Percentiles rank a stretch among this genome's conserved stretches.
Conservation (phyloP, 2,113 vertebrate species). For the Alethe castanea region DNA sequence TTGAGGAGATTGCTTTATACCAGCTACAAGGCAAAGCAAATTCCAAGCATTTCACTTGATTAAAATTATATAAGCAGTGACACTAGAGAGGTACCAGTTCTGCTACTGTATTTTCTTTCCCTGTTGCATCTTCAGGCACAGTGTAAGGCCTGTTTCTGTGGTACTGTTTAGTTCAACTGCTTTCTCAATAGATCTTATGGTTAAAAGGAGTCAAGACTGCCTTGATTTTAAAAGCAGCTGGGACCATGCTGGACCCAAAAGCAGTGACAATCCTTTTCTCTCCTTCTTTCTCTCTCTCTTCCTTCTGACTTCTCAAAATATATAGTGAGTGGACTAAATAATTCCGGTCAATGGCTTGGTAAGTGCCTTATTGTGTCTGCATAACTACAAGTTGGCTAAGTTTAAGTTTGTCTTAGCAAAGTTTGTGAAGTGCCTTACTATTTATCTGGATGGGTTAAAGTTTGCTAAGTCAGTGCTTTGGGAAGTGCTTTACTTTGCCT, state of each 20-base stretch:
- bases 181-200: not conserved
- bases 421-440: not conserved
- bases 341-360: not conserved
- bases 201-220: not conserved
- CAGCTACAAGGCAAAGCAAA: not conserved
- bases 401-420: not conserved
- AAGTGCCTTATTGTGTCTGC: not conserved
- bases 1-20: not conserved
- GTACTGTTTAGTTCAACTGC: not conserved
- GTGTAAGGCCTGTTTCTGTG: not conserved
- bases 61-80: not conserved
- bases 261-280: accelerated
- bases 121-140: not conserved
- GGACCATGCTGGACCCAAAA: not conserved
- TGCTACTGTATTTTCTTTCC: not conserved
- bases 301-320: not conserved
- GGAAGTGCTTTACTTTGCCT: not conserved
- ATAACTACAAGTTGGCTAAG: not conserved
- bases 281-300: not conserved
- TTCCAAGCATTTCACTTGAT: not conserved
- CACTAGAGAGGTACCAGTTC: not conserved
- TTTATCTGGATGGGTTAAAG: not conserved
- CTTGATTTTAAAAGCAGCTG: not conserved
- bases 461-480: not conserved
- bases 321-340: not conserved